Base-by-base conservation (phyloP, 2,888 invertebrate species). In the Rhamphomyia laevipes region DNA sequence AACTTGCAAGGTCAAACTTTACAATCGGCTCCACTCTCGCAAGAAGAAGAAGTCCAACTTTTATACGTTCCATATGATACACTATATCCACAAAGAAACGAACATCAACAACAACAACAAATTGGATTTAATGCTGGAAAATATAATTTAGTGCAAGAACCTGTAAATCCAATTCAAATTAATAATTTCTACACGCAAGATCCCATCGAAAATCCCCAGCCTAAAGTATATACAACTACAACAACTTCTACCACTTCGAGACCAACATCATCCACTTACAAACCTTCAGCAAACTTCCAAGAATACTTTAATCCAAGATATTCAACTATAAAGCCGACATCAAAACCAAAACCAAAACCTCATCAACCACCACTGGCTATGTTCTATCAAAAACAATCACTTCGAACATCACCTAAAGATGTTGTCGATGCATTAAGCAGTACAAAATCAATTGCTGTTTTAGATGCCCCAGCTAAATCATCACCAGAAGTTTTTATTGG, bases 361-460 rank as follows among this genome's bases (percentile, higher is more conserved):
- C 87, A 90, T 66, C 89, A 89, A 63, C 89, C 89, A 2, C 88
- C 89, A 0, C 66, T 90, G 43, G 86, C 89, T 2, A 85, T 90
- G 55, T 90, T 85, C 62, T 77, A 88, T 73, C 75, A 73, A n/a
- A 76, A 74, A 10, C 54, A 59, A 43, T 56, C 58, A 6, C 46
- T 58, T 0, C 58, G 65, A 7, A 73, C 80, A 1, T 79, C 78
- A 60, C 76, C 86, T 3, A 73, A 78, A 15, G 86, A 88, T 61
- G 86, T 89, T 4, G 67, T 89, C 16, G 73, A 75, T 30, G 73
- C 80, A 1, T 64, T 90, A 17, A 83, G 82, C 60, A 77, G 77
- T 55, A 82, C 86, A 0, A 81, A 81, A 58, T 77, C 80, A 0
- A 84, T 90, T 48, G 80, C 85, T 2, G 89, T 89, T 1, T 73